Evolutionary conservation across 1,140 invertebrate species (phyloP).

Genomic region (Drosophila chauvacae): DNA sequence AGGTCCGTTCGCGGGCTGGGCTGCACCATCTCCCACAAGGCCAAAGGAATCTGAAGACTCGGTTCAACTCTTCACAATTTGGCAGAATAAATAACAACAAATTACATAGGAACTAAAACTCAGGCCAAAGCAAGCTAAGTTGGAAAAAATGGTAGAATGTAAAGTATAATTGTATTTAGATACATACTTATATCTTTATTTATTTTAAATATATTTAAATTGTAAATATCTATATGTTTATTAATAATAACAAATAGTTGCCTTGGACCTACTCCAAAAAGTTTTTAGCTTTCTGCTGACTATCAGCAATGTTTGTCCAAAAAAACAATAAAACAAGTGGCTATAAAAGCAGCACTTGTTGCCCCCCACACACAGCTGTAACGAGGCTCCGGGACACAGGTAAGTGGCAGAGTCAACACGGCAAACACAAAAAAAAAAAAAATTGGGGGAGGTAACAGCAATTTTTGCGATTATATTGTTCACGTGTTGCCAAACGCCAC

Average conservation of each 20-base stretch:
- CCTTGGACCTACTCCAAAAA: neutral
- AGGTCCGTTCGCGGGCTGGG: neutral
- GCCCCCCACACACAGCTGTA: constrained; percentile 38
- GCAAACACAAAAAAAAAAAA: constrained; percentile 22
- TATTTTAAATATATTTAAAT: neutral
- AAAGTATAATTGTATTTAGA: neutral
- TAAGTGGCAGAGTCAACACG: constrained; percentile 52
- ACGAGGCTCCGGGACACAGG: constrained; percentile 42
- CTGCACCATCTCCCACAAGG: neutral
- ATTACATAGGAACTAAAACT: neutral
- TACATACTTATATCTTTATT: neutral
- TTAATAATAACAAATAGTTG: neutral
- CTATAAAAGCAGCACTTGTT: constrained; percentile 52
- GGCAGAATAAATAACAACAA: neutral
- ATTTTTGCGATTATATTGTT: constrained; percentile 61
- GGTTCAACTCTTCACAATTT: constrained; percentile 3
- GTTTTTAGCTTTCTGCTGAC: neutral
- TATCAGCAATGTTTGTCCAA: constrained; percentile 22
- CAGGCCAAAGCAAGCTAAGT: neutral
- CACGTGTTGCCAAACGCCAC: constrained; percentile 44
- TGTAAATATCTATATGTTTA: neutral
- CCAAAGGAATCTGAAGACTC: neutral
- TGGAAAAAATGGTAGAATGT: neutral
- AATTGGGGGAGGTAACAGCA: constrained; percentile 32
- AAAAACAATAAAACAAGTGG: constrained; percentile 40